Evolutionary conservation across 1,140 invertebrate genomes (phyloP).

Genomic region (Bombus haemorrhoidalis): DNA sequence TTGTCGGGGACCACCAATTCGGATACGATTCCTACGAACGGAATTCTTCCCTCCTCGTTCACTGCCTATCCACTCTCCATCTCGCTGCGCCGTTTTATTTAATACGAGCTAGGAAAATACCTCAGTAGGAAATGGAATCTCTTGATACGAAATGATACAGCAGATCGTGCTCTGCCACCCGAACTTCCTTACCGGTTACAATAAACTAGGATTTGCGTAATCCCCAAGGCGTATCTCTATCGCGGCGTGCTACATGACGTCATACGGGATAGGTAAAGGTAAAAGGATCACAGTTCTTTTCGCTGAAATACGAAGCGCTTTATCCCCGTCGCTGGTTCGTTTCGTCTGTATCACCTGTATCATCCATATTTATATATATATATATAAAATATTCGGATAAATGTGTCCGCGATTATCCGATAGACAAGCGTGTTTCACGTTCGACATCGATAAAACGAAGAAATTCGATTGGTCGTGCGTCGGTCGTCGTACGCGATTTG

Average conservation of each 20-base stretch:
- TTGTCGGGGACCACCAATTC: neutral
- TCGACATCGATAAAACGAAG: neutral
- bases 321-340: constrained; percentile 9
- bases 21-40: neutral
- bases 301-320: neutral
- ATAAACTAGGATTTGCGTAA: constrained; percentile 48
- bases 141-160: neutral
- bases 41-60: neutral
- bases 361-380: too few species aligned
- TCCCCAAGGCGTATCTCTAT: constrained; percentile 8
- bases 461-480: neutral
- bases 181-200: constrained; percentile 19
- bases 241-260: constrained; percentile 17
- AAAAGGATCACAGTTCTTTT: neutral
- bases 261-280: neutral
- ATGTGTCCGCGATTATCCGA: neutral
- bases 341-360: constrained; percentile 3
- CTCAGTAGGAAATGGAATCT: neutral
- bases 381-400: neutral
- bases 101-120: neutral
- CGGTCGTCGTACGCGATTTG: neutral
- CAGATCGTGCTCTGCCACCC: neutral
- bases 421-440: neutral
- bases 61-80: neutral
- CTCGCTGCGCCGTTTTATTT: neutral